Base-by-base conservation (phyloP, 1,140 invertebrate genomes). In the Polypedilum pembai region DNA sequence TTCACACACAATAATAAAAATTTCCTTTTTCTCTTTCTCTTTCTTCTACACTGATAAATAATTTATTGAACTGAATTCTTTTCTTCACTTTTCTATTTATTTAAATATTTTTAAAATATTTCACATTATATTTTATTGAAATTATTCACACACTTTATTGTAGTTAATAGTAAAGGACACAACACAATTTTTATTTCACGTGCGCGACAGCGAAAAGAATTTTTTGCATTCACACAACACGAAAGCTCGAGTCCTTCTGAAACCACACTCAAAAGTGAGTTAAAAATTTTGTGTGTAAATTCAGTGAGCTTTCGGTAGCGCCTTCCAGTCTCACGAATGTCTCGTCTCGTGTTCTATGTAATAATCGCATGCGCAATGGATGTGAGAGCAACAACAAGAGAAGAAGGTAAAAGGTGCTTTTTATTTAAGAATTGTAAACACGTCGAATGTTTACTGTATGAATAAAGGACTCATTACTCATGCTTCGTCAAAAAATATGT, bases 341-440 rank as follows among this genome's bases (percentile, higher is more conserved):
- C 45, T 56, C 45, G 45, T 56, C 45, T 56, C 45, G 45, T 56
- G 12, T 56, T 12, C 12, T n/a, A 56, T n/a, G n/a, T 15, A 15
- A 12, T n/a, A 56, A n/a, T 15, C 45, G 45, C 45, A 56, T 56
- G 45, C 45, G 45, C 45, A 56, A n/a, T 56, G 45, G 45, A 56
- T 56, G 45, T 12, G 41, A 45, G 8, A 33, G 5, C 2, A 33
- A 33, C 2, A 33, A 56, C 3, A 56, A 15, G 45, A n/a, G 12
- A 1, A 45, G 1, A 15, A 56, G 10, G 45, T n/a, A 56, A 56
- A 56, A 56, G 10, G 8, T 56, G 12, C 45, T 56, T n/a, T 56
- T 56, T 56, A 56, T n/a, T n/a, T 56, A 56, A 56, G n/a, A 56
- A 56, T 56, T n/a, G 45, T 56, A 56, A 56, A 56, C 45, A 56